Percentiles rank a stretch among this genome's conserved stretches.
Conservation (phyloP, 2,888 invertebrate species). For the Nephrotoma appendiculata region DNA sequence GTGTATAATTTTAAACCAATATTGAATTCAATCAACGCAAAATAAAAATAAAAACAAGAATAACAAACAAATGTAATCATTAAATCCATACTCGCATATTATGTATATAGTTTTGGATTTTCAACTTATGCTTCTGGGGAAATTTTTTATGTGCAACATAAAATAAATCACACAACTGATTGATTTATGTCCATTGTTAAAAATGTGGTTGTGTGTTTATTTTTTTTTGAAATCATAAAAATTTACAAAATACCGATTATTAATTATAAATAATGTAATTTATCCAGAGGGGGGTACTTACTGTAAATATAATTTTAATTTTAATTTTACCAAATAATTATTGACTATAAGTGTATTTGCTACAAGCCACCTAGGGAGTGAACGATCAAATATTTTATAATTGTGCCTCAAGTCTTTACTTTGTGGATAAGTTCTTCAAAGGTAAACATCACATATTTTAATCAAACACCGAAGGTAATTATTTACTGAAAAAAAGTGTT, state of each 20-base stretch:
- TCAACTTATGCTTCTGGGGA: background rate
- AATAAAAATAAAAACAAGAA: background rate
- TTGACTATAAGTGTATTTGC: too few relatives aligned
- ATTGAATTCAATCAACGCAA: background rate
- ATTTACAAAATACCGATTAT: background rate
- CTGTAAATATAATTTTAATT: background rate
- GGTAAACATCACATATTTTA: too few relatives aligned
- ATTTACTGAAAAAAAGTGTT: too few relatives aligned
- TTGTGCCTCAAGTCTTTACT: too few relatives aligned
- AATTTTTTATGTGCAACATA: background rate
- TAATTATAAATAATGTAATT: background rate
- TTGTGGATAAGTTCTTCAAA: too few relatives aligned
- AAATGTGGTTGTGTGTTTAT: background rate
- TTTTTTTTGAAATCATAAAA: background rate
- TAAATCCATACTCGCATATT: background rate
- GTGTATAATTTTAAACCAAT: background rate
- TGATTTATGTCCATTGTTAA: background rate
- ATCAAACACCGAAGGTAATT: too few relatives aligned
- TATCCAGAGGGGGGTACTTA: background rate
- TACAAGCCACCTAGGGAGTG: too few relatives aligned
- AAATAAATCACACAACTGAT: background rate
- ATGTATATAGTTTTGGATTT: background rate
- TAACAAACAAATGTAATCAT: background rate
- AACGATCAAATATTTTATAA: too few relatives aligned
- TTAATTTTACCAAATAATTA: too few relatives aligned